Base-by-base conservation (phyloP, 1,140 invertebrate species). In the Drosophila insularis region DNA sequence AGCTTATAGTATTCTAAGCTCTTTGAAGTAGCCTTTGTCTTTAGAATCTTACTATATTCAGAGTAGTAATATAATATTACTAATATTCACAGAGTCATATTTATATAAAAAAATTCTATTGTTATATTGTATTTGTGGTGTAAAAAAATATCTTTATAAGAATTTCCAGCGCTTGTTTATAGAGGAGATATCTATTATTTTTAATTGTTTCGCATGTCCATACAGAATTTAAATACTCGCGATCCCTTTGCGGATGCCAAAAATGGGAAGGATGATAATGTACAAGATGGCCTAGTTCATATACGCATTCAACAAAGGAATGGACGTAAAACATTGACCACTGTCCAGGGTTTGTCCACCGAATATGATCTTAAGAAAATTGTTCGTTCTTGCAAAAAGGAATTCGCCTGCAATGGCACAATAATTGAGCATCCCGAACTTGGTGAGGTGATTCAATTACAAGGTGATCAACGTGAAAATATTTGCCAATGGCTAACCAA, bases 341-440 rank as follows among this genome's bases (percentile, higher is more conserved):
- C 97, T 74, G 97, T 98, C 61, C 97, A 98, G 93, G 97, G 97
- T 62, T 67, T 91, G 32, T 98, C 97, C 81, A 95, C 97, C 80
- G 97, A 99, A 94, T 99, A 99, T 96, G 98, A 99, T 95, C 95
- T 99, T 93, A 99, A 99, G 94, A 99, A 99, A 95, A 99, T 99
- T 93, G 98, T 99, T 80, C 97, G 98, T 94, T 97, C 97, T 94
- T 99, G 98, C 95, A 99, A 99, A 95, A 98, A 98, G 97, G 97
- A 98, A 93, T 98, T 98, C 93, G 97, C 97, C 71, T 99, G 98
- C 94, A 98, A 99, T 95, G 98, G 98, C 91, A 99, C 98, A 89
- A 97, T 99, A 91, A 97, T 98, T 67, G 97, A 98, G 92, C 98
- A 99, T 93, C 96, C 98, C 63, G 98, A 99, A 94, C 99, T 99